Evolutionary conservation across 2,797 vertebrate genomes (phyloP), one percentile per base, ranked within the genome.

Genomic region (Lophotriccus pileatus): DNA sequence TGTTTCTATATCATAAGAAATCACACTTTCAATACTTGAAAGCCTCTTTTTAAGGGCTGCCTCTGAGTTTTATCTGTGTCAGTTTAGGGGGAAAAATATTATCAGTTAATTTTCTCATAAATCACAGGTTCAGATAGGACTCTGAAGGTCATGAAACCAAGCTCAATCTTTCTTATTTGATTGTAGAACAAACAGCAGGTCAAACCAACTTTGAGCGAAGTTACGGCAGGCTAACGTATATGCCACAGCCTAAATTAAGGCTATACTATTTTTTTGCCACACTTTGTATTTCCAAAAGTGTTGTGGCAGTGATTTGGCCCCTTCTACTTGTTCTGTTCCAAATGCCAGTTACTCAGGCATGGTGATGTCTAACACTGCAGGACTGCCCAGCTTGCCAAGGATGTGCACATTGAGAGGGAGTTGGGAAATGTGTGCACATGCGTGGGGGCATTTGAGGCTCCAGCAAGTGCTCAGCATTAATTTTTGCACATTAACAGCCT

Each of bases 401-500:
- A 60, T 70, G 39, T 47, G 34, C n/a, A 20, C 0, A 0, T 3
- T n/a, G 53, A 44, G 36, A 68, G 56, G 22, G n/a, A 70, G n/a
- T 13, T 49, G 12, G 18, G 73, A 58, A 34, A 19, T 32, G n/a
- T 1, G 4, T 30, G 37, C 36, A 1, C 43, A 4, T 22, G 41
- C 60, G 47, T 30, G 90, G 46, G 50, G 58, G 36, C 84, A 47
- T 77, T 47, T 56, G 84, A 63, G 80, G 34, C 55, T 77, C 41
- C 78, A 90, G 53, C 60, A 70, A 82, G 37, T 46, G 6, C 58
- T 34, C 66, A 46, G n/a, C 47, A 39, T 68, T 78, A 18, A 34
- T 91, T 90, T 93, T 88, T 82, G 55, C 85, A 74, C 82, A 73
- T 93, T 86, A 92, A 36, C 82, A 89, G 60, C 66, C 60, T 91